A percentile compares a stretch with the other conserved stretches of the same genome.
These are phyloP conservation scores for Danio tinwini DNA, from an alignment of 2,797 vertebrate species.

Conservation along the genomic window DNA sequence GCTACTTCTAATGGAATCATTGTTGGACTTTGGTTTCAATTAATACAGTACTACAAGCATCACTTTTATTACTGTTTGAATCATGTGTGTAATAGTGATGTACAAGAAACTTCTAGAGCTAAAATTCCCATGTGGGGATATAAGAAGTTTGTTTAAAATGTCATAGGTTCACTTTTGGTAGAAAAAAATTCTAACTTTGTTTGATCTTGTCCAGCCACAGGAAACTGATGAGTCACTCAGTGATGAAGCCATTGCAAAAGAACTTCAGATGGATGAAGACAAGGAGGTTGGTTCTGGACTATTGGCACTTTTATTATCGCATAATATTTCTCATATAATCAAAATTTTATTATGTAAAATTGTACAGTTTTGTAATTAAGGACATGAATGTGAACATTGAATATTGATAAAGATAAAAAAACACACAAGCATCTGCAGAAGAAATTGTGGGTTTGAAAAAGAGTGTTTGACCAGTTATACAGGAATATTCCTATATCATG, in stretches of 20 bases:
- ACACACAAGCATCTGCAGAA: too few relatives aligned
- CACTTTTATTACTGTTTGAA: too few relatives aligned
- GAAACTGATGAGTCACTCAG: slow-evolving; percentile 75
- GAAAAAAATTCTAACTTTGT: slow-evolving; percentile 2
- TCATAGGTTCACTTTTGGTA: not conserved
- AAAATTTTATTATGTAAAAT: not conserved
- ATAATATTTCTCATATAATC: too few relatives aligned
- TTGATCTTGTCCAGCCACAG: slow-evolving; percentile 73
- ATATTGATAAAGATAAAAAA: slow-evolving; percentile 3
- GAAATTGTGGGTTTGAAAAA: too few relatives aligned
- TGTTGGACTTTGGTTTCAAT: too few relatives aligned
- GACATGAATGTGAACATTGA: not conserved
- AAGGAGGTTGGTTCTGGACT: slow-evolving; percentile 79
- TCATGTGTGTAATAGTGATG: too few relatives aligned
- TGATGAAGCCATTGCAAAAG: slow-evolving; percentile 88
- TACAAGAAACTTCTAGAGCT: too few relatives aligned
- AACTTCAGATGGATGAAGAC: slow-evolving; percentile 91
- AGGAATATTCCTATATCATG: not conserved
- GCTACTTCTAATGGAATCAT: too few relatives aligned
- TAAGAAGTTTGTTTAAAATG: too few relatives aligned
- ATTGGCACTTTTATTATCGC: not conserved
- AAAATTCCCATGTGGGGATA: too few relatives aligned
- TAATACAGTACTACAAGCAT: too few relatives aligned
- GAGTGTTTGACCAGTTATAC: too few relatives aligned
- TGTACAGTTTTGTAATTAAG: not conserved